Evolutionary conservation across 2,113 vertebrate genomes (phyloP).

Genomic region (Emydocephalus ijimae): DNA sequence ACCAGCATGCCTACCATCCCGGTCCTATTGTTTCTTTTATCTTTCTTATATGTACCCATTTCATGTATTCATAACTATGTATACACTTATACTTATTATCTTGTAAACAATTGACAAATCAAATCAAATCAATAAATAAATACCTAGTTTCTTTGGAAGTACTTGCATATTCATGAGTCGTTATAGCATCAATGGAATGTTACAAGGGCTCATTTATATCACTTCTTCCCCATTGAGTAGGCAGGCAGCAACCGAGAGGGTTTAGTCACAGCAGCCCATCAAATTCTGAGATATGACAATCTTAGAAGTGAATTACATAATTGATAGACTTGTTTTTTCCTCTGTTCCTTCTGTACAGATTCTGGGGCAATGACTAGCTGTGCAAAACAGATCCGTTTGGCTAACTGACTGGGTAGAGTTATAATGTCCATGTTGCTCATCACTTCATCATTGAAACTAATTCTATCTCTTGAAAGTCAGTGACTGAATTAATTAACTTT

Average conservation of each 20-base stretch:
- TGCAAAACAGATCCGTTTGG: neutral
- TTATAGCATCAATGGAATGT: neutral
- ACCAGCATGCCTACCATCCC: too few relatives aligned
- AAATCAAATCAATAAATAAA: too few relatives aligned
- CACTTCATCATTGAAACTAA: neutral
- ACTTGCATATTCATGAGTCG: neutral
- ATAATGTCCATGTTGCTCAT: neutral
- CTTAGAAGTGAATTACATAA: neutral
- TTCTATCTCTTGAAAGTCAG: neutral
- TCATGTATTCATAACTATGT: too few relatives aligned
- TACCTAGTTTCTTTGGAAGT: neutral
- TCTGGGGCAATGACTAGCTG: neutral
- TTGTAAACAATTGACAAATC: too few relatives aligned
- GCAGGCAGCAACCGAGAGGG: neutral
- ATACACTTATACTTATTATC: too few relatives aligned
- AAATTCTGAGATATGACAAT: neutral
- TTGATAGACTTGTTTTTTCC: neutral
- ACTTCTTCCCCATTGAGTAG: neutral
- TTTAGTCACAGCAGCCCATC: neutral
- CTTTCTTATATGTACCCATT: too few relatives aligned
- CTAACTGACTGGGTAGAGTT: neutral
- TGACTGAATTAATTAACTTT: neutral
- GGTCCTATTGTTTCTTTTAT: too few relatives aligned
- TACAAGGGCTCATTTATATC: neutral
- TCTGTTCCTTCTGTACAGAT: neutral